A percentile compares a stretch with the other conserved stretches of the same genome.
These are phyloP conservation scores for Arbacia lixula DNA, from an alignment of 53 echinoderm and acorn worm genomes.

Conservation along the genomic window DNA sequence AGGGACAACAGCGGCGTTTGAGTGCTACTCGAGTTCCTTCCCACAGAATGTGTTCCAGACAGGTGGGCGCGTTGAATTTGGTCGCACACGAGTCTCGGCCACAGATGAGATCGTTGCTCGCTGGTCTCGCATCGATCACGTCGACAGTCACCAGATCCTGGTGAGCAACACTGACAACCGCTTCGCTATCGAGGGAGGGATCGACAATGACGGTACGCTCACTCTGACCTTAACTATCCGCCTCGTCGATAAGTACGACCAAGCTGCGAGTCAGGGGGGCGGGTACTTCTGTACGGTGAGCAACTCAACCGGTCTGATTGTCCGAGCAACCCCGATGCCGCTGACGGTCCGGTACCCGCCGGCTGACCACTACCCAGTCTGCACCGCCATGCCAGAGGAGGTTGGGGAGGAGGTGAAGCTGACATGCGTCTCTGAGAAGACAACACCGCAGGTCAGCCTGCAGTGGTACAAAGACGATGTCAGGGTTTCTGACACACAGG, in stretches of 20 bases:
- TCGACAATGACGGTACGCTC: background rate
- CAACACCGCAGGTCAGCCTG: background rate
- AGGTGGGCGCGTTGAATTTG: slow-evolving; percentile 12
- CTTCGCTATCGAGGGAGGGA: background rate
- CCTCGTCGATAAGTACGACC: background rate
- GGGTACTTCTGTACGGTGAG: slow-evolving; percentile 16
- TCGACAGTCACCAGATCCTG: background rate
- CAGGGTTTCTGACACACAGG: slow-evolving; percentile 5
- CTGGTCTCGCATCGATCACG: slow-evolving; percentile 6
- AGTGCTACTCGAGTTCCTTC: background rate
- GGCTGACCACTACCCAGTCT: slow-evolving; percentile 33
- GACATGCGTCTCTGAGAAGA: slow-evolving; percentile 24
- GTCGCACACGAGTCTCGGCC: slow-evolving; percentile 7
- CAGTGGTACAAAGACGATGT: slow-evolving; percentile 28
- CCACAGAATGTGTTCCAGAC: background rate
- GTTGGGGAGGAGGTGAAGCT: background rate
- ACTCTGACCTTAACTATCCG: slow-evolving; percentile 22
- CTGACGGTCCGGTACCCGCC: slow-evolving; percentile 37
- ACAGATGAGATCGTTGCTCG: background rate
- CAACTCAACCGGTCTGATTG: background rate
- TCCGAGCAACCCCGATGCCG: background rate
- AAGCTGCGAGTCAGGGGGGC: too few species aligned
- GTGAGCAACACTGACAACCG: background rate
- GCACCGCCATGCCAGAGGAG: slow-evolving; percentile 35
- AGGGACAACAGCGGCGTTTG: background rate